A percentile compares a stretch with the other conserved stretches of the same genome.
phyloP scores from a whole-genome alignment of 2,797 vertebrate species.

The Sarcophilus harrisii region DNA sequence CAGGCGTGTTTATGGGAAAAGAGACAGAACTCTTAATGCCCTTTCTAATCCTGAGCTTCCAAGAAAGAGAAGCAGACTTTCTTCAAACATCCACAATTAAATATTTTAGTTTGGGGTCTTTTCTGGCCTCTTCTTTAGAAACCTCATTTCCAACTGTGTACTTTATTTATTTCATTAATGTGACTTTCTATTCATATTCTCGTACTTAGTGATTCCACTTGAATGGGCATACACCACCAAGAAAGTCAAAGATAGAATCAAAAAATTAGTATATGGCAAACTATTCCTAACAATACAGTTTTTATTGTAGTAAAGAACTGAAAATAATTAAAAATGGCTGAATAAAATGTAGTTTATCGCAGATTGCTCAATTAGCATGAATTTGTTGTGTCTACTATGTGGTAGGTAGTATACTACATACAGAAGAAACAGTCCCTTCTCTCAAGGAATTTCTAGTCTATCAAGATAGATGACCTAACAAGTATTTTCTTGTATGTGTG shows the following conservation, averaged over 20 bases:
- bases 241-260: background rate
- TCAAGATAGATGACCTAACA: background rate
- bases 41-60: background rate
- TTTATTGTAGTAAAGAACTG: background rate
- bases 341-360: background rate
- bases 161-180: slow-evolving; percentile 62
- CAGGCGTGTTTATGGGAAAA: background rate
- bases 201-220: background rate
- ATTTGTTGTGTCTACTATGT: background rate
- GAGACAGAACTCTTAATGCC: background rate
- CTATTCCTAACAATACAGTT: background rate
- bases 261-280: background rate
- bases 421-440: background rate
- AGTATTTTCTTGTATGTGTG: background rate
- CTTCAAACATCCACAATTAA: background rate
- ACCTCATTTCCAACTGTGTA: slow-evolving; percentile 52
- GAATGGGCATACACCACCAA: background rate
- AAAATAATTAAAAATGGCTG: background rate
- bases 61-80: background rate
- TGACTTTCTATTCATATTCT: background rate
- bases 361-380: background rate
- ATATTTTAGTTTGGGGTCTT: background rate
- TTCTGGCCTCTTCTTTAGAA: slow-evolving; percentile 58
- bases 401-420: background rate
- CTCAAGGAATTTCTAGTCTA: background rate